Percentiles rank a stretch among this genome's conserved stretches.
Evolutionary conservation across 2,888 invertebrate species (phyloP).

Genomic region (Agapetus fuscipes): DNA sequence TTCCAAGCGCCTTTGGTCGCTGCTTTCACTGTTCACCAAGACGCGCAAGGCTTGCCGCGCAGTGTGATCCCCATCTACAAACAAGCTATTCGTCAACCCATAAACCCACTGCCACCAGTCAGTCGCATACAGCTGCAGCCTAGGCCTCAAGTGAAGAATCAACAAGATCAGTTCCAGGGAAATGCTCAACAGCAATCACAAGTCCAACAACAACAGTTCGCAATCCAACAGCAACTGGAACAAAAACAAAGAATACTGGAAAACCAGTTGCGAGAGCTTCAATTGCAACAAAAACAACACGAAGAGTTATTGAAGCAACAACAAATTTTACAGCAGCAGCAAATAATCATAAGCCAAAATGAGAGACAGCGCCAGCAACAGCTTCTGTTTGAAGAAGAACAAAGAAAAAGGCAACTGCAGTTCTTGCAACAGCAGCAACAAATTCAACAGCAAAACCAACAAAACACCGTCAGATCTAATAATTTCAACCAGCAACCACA

Average conservation of each 20-base stretch:
- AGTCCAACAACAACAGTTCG: slow-evolving; percentile 31
- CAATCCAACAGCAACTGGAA: slow-evolving; percentile 44
- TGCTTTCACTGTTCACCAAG: slow-evolving; percentile 79
- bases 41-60: slow-evolving; percentile 66
- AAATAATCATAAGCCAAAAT: slow-evolving; percentile 32
- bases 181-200: slow-evolving; percentile 14
- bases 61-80: slow-evolving; percentile 67
- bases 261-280: slow-evolving; percentile 56
- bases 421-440: slow-evolving; percentile 30
- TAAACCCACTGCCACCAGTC: slow-evolving; percentile 16
- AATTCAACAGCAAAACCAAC: slow-evolving; percentile 28
- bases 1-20: slow-evolving; percentile 74
- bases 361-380: slow-evolving; percentile 36
- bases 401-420: slow-evolving; percentile 23
- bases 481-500: slow-evolving; percentile 3
- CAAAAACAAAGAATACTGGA: slow-evolving; percentile 60
- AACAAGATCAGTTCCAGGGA: slow-evolving; percentile 24
- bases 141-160: slow-evolving; percentile 25
- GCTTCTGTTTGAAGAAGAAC: slow-evolving; percentile 26
- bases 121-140: slow-evolving; percentile 14
- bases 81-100: slow-evolving; percentile 29
- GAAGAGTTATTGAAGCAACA: slow-evolving; percentile 57
- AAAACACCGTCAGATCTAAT: slow-evolving; percentile 8
- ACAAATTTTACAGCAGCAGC: slow-evolving; percentile 45
- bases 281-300: slow-evolving; percentile 59